Percentiles rank a stretch among this genome's conserved stretches.
Conservation (phyloP, 2,888 invertebrate genomes). For the Tanytarsus gracilentus region DNA sequence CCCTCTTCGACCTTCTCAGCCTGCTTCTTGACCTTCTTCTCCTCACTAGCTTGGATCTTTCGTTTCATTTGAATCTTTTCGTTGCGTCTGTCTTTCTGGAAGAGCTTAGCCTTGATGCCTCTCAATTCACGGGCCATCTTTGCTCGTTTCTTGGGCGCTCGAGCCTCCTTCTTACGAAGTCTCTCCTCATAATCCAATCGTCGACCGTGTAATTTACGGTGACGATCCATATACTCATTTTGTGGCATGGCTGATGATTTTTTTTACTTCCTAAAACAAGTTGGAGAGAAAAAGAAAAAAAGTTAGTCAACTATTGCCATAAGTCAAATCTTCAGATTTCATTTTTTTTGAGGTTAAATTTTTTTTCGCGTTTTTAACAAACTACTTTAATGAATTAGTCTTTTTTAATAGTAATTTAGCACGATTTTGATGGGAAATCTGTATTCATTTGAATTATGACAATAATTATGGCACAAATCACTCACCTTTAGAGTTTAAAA, state of each 20-base stretch:
- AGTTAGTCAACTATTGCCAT: not conserved
- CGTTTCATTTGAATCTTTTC: constrained; percentile 99
- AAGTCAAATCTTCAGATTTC: not conserved
- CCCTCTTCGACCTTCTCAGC: constrained; percentile 79
- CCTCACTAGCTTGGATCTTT: constrained; percentile 95
- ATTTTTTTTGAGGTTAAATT: too few relatives aligned
- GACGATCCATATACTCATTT: constrained; percentile 99
- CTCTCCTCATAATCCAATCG: constrained; percentile 96
- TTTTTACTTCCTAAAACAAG: constrained; percentile 45
- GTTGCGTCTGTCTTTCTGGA: constrained; percentile 90
- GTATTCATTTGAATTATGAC: too few relatives aligned
- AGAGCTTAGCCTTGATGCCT: constrained; percentile 95
- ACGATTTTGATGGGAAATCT: too few relatives aligned
- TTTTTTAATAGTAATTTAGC: too few relatives aligned
- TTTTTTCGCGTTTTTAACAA: too few relatives aligned
- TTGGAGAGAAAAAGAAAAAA: constrained; percentile 35
- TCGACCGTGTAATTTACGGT: constrained; percentile 91
- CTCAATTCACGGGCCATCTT: constrained; percentile 85
- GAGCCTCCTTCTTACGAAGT: constrained; percentile 89
- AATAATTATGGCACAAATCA: too few relatives aligned
- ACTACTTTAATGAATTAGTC: too few relatives aligned
- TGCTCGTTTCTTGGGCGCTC: constrained; percentile 84
- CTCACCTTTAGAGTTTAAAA: too few relatives aligned
- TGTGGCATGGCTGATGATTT: constrained; percentile 74
- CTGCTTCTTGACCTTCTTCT: constrained; percentile 80